These are phyloP conservation scores for Heteromyza rotundicornis DNA, from an alignment of 2,888 invertebrate genomes.

Conservation along the genomic window DNA sequence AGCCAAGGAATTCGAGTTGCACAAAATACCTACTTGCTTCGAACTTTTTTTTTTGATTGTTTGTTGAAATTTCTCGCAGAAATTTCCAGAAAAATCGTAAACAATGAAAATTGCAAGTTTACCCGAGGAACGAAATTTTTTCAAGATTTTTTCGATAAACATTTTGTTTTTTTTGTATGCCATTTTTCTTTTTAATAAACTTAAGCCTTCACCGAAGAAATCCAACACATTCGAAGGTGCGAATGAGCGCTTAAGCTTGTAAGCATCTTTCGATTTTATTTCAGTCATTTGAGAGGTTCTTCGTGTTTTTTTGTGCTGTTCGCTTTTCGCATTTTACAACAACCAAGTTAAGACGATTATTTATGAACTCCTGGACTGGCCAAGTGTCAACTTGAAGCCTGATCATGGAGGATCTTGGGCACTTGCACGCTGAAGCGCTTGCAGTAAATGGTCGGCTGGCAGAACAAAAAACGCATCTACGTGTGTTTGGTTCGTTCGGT, in stretches of 20 bases:
- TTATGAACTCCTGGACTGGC: conserved; percentile 43
- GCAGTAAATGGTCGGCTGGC: conserved; percentile 29
- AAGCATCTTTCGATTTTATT: too few relatives aligned
- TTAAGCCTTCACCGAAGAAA: background rate
- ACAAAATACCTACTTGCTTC: background rate
- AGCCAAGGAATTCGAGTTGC: conserved; percentile 15
- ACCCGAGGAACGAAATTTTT: background rate
- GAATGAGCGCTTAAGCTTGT: conserved; percentile 9
- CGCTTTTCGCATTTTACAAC: background rate
- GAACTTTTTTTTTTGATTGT: too few relatives aligned
- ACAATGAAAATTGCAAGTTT: background rate
- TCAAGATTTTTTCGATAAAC: background rate
- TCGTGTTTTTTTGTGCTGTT: background rate
- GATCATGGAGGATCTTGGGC: background rate
- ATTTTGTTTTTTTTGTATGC: background rate
- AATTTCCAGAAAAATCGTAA: background rate
- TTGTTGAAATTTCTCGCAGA: too few relatives aligned
- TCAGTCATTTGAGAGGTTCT: too few relatives aligned
- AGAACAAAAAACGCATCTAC: conserved; percentile 3
- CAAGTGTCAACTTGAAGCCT: background rate
- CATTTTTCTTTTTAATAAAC: too few relatives aligned
- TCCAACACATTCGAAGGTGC: background rate
- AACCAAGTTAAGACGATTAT: conserved; percentile 52
- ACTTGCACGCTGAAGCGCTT: background rate
- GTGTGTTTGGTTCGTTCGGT: background rate